Evolutionary conservation across 2,888 invertebrate genomes (phyloP), one percentile per base, ranked within the genome.

Genomic region (Shargacucullia verbasci): DNA sequence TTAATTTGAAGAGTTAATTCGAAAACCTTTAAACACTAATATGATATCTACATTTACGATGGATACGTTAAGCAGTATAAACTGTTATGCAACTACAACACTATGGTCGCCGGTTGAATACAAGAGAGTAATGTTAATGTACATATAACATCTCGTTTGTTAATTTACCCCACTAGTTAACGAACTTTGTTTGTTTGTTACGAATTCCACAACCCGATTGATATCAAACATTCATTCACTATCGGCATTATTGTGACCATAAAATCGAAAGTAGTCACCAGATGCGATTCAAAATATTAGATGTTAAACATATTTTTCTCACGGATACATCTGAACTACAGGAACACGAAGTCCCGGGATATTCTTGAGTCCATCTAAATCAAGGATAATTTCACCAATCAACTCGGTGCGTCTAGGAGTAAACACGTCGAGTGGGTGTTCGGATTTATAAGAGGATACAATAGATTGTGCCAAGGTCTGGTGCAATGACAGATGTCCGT

Each of bases 381-480:
- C 25, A 65, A 59, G 20, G 13, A 48, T 45, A 70, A 70, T 65
- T 70, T 70, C 50, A 53, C 40, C 13, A 37, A 20, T 37, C 45
- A 35, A 46, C 47, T n/a, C n/a, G n/a, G 20, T 59, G 39, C 35
- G 12, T 39, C 31, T 45, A 40, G 27, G 29, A 59, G 35, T 53
- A 53, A 56, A 31, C 4, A 39, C 31, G 37, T 59, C 41, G 70
- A 73, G 82, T 83, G 78, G 81, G 82, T 80, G 78, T 77, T 56
- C 63, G 52, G 69, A 80, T 78, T 61, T 74, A 77, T 69, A 57
- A 80, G 69, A 86, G 88, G 87, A 88, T 82, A 79, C 74, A 70
- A 78, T 73, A 79, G 67, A 88, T 89, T 84, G 83, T 64, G 65
- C 76, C 87, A 87, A 90, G 89, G 86, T 81, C 86, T 85, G 73